A percentile compares a stretch with the other conserved stretches of the same genome.
These are phyloP conservation scores for Martes martes DNA, from an alignment of 2,113 vertebrate genomes.

Conservation along the genomic window DNA sequence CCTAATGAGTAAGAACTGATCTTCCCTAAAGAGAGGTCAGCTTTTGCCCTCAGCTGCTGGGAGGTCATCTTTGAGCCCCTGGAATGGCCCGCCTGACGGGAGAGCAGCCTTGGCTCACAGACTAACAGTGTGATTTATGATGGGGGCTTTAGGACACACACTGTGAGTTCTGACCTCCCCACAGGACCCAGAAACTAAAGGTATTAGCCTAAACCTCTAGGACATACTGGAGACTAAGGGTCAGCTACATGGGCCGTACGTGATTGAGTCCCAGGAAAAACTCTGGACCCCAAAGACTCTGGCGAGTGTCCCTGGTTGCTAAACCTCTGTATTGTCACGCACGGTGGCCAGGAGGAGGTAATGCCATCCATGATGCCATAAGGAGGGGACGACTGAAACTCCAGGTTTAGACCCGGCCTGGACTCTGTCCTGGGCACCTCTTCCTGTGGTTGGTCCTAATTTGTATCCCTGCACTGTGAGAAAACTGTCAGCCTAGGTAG, in stretches of 20 bases:
- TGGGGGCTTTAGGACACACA: background rate
- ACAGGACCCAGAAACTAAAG: background rate
- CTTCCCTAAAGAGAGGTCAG: background rate
- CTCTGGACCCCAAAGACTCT: background rate
- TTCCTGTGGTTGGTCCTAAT: background rate
- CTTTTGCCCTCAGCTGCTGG: background rate
- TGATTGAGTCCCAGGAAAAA: background rate
- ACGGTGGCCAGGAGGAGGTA: background rate
- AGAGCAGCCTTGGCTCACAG: background rate
- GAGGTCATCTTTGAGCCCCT: background rate
- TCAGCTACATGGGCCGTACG: background rate
- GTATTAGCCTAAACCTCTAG: background rate
- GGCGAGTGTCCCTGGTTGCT: background rate
- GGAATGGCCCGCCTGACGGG: background rate
- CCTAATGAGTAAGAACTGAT: background rate
- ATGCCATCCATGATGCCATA: rapidly evolving
- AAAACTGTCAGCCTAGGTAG: background rate
- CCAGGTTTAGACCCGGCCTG: background rate
- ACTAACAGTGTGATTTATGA: background rate
- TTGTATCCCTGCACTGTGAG: background rate
- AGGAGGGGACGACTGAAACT: background rate
- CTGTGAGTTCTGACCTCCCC: background rate
- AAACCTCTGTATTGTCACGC: background rate
- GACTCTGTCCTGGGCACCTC: background rate
- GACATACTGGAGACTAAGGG: background rate